phyloP scores from a whole-genome alignment of 2,113 vertebrate species.

The Oreochromis aureus region DNA sequence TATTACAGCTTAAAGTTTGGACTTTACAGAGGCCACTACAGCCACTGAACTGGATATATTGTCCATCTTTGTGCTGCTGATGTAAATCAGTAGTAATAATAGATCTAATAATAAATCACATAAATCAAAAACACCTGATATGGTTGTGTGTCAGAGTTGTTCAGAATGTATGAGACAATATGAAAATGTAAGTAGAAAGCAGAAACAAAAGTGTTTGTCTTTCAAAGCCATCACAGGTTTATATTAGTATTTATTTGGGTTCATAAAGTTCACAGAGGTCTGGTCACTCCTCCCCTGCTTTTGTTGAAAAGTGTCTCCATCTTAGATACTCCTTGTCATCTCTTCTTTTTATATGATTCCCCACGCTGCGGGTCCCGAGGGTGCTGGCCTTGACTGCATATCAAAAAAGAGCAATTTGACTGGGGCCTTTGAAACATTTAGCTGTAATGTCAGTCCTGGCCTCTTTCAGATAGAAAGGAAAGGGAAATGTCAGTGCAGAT shows the following conservation, averaged over 20 bases:
- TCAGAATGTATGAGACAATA: not conserved
- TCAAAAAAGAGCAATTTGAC: constrained; percentile 52
- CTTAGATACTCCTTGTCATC: constrained; percentile 19
- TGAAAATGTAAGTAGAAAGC: not conserved
- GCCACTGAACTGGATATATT: not conserved
- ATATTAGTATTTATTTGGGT: not conserved
- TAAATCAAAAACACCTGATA: not conserved
- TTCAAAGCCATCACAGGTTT: not conserved
- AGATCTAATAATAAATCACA: not conserved
- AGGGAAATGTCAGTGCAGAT: constrained; percentile 71
- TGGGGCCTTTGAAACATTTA: constrained; percentile 52
- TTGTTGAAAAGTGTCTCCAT: not conserved
- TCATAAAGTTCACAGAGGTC: not conserved
- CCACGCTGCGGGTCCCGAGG: not conserved
- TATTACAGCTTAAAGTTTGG: not conserved
- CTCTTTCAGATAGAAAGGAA: constrained; percentile 57
- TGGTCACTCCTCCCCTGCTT: not conserved
- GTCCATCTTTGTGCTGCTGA: not conserved
- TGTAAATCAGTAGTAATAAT: not conserved
- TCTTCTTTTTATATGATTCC: constrained; percentile 17
- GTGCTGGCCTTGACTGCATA: constrained; percentile 17
- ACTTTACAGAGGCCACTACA: not conserved
- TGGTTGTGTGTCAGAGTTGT: not conserved
- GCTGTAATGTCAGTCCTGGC: constrained; percentile 35
- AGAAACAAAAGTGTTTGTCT: not conserved